Evolutionary conservation across 2,113 vertebrate genomes (phyloP).

Genomic region (Felis chaus): DNA sequence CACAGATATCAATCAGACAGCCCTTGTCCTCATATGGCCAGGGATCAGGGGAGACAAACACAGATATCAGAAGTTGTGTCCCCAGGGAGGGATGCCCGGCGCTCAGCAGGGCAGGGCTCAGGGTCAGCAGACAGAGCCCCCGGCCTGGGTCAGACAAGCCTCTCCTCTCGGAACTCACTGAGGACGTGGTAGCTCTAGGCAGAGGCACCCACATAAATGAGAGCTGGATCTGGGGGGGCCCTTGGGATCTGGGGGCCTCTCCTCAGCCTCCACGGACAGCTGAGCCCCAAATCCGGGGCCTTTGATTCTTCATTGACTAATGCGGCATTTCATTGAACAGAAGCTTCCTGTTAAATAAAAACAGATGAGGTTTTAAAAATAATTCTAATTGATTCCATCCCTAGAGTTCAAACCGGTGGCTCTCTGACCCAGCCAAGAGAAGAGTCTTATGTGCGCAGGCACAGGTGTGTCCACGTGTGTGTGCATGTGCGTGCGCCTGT

Average conservation of each 20-base stretch:
- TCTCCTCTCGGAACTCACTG: background rate
- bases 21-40: background rate
- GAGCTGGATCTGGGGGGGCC: background rate
- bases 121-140: background rate
- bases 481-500: background rate
- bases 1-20: background rate
- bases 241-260: background rate
- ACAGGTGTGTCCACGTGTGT: background rate
- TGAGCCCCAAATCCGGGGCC: constrained; percentile 70
- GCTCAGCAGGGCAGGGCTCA: background rate
- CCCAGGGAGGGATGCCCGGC: background rate
- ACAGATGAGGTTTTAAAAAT: constrained; percentile 88
- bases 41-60: background rate
- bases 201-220: background rate
- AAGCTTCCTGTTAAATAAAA: constrained; percentile 87
- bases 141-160: background rate
- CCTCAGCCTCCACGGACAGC: background rate
- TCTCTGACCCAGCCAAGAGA: constrained; percentile 77
- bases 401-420: constrained; percentile 83
- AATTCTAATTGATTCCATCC: constrained; percentile 90
- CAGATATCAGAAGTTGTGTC: background rate
- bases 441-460: constrained; percentile 1
- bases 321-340: constrained; percentile 84
- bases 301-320: constrained; percentile 86
- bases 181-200: background rate